These are phyloP conservation scores for Eulemur macaco DNA, from an alignment of 2,113 vertebrate genomes.

Conservation along the genomic window DNA sequence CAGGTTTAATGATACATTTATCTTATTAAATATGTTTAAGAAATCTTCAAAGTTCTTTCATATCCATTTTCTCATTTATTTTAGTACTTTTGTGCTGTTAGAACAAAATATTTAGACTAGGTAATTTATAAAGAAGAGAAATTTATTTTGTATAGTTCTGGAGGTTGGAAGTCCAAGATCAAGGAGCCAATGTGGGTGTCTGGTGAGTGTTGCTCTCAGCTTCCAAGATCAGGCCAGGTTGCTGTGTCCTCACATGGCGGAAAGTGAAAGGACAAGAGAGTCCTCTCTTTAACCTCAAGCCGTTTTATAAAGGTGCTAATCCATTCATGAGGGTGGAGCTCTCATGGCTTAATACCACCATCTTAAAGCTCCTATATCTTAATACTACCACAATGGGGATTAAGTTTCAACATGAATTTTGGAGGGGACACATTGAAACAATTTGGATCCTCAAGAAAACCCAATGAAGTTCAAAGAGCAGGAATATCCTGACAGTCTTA, in stretches of 20 bases:
- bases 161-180: background rate
- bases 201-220: background rate
- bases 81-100: background rate
- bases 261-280: background rate
- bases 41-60: background rate
- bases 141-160: background rate
- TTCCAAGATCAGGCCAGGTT: background rate
- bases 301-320: background rate
- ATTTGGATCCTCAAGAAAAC: background rate
- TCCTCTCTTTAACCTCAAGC: background rate
- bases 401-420: background rate
- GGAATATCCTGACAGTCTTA: background rate
- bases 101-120: background rate
- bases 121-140: background rate
- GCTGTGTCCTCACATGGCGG: fast-evolving
- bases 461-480: background rate
- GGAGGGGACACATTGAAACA: background rate
- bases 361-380: background rate
- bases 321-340: background rate
- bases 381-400: background rate
- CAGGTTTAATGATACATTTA: background rate
- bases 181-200: no score
- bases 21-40: background rate
- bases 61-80: background rate
- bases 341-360: background rate